Evolutionary conservation across 2,888 invertebrate genomes (phyloP).

Genomic region (Cecidostiba fungosa): DNA sequence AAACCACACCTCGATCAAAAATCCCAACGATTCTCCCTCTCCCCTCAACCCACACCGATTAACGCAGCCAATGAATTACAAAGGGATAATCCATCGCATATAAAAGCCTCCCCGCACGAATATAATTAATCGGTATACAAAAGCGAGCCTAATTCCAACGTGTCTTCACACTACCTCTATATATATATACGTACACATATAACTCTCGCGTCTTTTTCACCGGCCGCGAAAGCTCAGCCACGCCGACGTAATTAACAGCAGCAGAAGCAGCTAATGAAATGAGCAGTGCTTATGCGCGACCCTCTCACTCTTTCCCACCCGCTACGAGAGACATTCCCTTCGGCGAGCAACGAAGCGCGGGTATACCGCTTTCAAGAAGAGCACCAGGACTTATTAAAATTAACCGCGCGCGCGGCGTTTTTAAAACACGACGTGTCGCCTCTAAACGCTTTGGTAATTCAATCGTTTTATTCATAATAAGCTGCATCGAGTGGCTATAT

Average conservation of each 20-base stretch:
- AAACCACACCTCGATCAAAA: too few species aligned
- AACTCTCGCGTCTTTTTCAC: conserved; percentile 42
- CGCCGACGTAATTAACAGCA: conserved; percentile 58
- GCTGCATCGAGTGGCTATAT: neutral
- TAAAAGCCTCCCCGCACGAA: neutral
- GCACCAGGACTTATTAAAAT: conserved; percentile 26
- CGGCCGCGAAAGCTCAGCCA: neutral
- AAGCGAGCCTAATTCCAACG: neutral
- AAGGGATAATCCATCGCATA: neutral
- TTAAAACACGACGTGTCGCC: conserved; percentile 18
- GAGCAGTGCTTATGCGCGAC: conserved; percentile 26
- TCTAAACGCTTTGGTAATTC: neutral
- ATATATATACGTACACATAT: neutral
- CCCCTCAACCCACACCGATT: neutral
- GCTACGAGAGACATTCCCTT: conserved; percentile 26
- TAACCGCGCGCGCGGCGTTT: conserved; percentile 42
- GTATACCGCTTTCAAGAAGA: neutral
- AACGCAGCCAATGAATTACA: conserved; percentile 34
- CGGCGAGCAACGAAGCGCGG: conserved; percentile 58
- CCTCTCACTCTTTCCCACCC: conserved; percentile 14
- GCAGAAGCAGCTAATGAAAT: conserved; percentile 62
- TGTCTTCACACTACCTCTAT: neutral
- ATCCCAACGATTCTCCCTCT: too few species aligned
- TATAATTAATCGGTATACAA: conserved; percentile 37
- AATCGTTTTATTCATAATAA: neutral